Percentiles rank a stretch among this genome's conserved stretches.
Conservation (phyloP, 1,140 invertebrate species). For the Heliothis subflexa region DNA sequence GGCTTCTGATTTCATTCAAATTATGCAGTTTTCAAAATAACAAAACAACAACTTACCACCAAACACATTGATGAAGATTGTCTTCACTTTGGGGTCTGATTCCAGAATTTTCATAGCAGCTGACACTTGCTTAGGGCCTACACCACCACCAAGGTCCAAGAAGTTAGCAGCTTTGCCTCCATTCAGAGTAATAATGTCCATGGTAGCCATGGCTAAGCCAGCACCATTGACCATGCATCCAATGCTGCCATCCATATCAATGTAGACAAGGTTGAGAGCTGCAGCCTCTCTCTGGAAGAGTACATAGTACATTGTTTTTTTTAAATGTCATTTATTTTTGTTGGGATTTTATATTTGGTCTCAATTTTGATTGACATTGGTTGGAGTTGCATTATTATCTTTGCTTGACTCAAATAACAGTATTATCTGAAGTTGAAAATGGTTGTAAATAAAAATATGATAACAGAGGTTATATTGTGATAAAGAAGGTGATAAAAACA, state of each 20-base stretch:
- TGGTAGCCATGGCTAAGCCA: slow-evolving; percentile 99
- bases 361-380: background rate
- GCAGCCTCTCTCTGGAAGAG: slow-evolving; percentile 90
- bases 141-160: slow-evolving; percentile 97
- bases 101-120: slow-evolving; percentile 98
- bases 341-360: no score
- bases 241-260: slow-evolving; percentile 99
- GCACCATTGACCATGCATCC: slow-evolving; percentile 98
- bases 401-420: background rate
- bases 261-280: slow-evolving; percentile 97
- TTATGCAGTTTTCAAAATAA: background rate
- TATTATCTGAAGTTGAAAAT: slow-evolving; percentile 19
- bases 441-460: slow-evolving; percentile 37
- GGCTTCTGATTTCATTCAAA: background rate
- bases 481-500: slow-evolving; percentile 25
- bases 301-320: background rate
- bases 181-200: slow-evolving; percentile 98
- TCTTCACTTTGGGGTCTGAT: slow-evolving; percentile 95
- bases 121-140: slow-evolving; percentile 96
- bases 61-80: slow-evolving; percentile 99
- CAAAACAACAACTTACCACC: slow-evolving; percentile 88
- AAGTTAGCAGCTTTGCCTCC: slow-evolving; percentile 98
- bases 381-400: background rate
- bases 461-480: slow-evolving; percentile 41
- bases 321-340: background rate